Conservation (phyloP, 2,797 vertebrate species). For the Triplophysa yarkandensis region DNA sequence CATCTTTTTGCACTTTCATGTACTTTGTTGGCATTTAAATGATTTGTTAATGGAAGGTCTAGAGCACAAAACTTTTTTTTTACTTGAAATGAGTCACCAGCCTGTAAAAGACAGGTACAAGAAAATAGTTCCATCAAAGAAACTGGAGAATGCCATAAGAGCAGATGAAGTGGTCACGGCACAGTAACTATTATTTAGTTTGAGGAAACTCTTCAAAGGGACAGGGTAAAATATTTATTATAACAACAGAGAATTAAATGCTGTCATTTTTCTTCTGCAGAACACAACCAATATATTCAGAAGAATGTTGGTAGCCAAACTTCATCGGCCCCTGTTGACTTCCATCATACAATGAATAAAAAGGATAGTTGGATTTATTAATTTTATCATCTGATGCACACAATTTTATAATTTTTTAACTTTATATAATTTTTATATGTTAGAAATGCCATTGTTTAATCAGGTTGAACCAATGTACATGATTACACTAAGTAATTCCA, state of each 20-base stretch:
- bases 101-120: slow-evolving; percentile 6
- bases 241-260: neutral
- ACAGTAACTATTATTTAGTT: neutral
- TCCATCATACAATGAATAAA: neutral
- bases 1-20: slow-evolving; percentile 43
- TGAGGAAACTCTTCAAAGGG: neutral
- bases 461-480: too few species aligned
- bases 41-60: slow-evolving; percentile 48
- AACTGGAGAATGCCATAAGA: neutral
- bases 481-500: too few species aligned
- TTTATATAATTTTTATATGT: too few species aligned
- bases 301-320: too few species aligned
- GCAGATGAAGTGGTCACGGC: neutral
- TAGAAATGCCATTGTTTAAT: too few species aligned
- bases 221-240: neutral
- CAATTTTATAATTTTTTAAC: too few species aligned
- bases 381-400: too few species aligned
- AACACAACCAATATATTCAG: too few species aligned
- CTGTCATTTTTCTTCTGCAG: neutral
- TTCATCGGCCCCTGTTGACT: neutral
- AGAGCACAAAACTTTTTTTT: slow-evolving; percentile 9
- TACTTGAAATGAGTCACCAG: slow-evolving; percentile 34
- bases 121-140: slow-evolving; percentile 16
- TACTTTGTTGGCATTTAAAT: slow-evolving; percentile 52
- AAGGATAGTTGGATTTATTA: too few species aligned